Evolutionary conservation across 92 coral and sea anemone genomes (phyloP).

Genomic region (Metridium senile): DNA sequence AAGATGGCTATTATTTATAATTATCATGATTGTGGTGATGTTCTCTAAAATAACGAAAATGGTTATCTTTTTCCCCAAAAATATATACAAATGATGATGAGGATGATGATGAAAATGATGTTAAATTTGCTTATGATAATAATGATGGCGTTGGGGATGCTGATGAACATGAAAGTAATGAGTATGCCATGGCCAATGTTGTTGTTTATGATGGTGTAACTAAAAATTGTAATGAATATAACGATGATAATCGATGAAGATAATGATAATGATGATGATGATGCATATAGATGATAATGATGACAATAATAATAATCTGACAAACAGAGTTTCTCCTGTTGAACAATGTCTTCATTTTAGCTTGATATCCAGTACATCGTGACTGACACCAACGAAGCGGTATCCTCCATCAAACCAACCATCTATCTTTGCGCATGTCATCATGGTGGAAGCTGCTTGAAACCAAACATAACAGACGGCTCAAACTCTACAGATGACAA

Average conservation of each 20-base stretch:
- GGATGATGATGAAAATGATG: no score
- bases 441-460: conserved; percentile 52
- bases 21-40: not conserved
- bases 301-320: no score
- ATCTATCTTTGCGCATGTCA: conserved; percentile 76
- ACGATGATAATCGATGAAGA: not conserved
- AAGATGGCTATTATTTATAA: not conserved
- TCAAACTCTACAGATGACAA: conserved; percentile 37
- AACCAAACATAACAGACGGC: conserved; percentile 16
- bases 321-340: not conserved
- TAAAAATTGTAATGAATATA: not conserved
- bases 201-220: not conserved
- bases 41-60: not conserved
- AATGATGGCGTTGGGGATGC: no score
- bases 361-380: conserved; percentile 43
- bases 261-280: no score
- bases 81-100: no score
- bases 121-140: no score
- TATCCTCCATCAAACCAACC: conserved; percentile 51
- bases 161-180: no score
- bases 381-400: conserved; percentile 55
- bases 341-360: not conserved
- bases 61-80: no score
- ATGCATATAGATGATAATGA: no score
- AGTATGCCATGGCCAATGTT: no score